A percentile compares a stretch with the other conserved stretches of the same genome.
Evolutionary conservation across 2,888 invertebrate species (phyloP).

Genomic region (Acleris sparsana): DNA sequence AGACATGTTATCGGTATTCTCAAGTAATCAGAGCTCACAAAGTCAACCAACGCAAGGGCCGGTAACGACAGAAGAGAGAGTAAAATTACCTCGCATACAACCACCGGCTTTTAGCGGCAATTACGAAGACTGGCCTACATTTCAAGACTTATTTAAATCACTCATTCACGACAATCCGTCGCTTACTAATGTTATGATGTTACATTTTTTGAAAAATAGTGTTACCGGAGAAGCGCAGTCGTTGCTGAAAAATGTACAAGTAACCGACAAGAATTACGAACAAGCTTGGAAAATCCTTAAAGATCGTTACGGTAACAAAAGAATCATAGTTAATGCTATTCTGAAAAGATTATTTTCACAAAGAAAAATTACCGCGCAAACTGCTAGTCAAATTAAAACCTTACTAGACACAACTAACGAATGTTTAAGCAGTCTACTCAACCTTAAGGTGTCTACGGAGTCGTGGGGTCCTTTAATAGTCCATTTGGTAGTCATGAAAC

Average conservation of each 20-base stretch:
- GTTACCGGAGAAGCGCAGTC: conserved; percentile 12
- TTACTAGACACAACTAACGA: conserved; percentile 44
- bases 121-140: conserved; percentile 27
- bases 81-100: conserved; percentile 12
- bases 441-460: no score
- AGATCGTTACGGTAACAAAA: conserved; percentile 15
- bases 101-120: conserved; percentile 10
- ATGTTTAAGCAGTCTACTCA: conserved; percentile 40
- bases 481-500: no score
- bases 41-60: no score
- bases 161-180: conserved; percentile 14
- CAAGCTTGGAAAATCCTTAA: conserved; percentile 14
- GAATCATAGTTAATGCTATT: conserved; percentile 3
- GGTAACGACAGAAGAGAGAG: conserved; percentile 5
- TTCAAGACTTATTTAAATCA: conserved; percentile 20
- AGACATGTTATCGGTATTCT: no score
- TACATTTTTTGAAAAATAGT: conserved; percentile 17
- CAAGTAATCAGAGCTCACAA: no score
- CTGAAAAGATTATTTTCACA: conserved; percentile 37
- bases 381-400: conserved; percentile 39
- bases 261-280: conserved; percentile 15
- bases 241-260: neutral
- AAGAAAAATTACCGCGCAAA: conserved; percentile 36
- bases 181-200: conserved; percentile 9
- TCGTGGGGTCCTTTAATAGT: no score